Evolutionary conservation across 2,888 invertebrate genomes (phyloP), one percentile per base, ranked within the genome.

Genomic region (Drosophila sordidula): DNA sequence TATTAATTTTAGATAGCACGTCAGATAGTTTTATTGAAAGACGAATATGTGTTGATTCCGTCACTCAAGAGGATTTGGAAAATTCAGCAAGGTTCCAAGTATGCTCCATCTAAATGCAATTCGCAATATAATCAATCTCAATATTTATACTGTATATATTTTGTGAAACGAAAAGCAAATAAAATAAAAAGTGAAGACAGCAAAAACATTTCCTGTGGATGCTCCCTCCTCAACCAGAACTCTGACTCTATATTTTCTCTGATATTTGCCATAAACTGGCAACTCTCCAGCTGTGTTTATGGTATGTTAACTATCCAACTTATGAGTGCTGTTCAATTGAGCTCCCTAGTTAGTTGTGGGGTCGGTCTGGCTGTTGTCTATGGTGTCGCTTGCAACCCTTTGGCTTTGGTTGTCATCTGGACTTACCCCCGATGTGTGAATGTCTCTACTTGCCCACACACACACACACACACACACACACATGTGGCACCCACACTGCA

Each of bases 401-500:
- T 75, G 47, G 78, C 78, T 73, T 54, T 72, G 75, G 49, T 77
- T 77, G 73, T 77, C 75, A 77, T 68, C 73, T 68, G 56, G 49
- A 59, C 73, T 75, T 77, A 77, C 68, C 78, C 68, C 44, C 61
- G 39, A 69, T 56, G 59, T 57, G 39, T 67, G 56, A 61, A 55
- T 66, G 38, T 71, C 38, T 72, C 67, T 63, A 22, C 44, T 45
- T 32, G 34, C 56, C 57, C 71, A 38, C 64, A 45, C 57, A 26
- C 49, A 36, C 44, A 12, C 55, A 16, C 26, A 44, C 38, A 39
- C 42, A 41, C 46, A 6, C 38, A 38, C 49, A 42, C 14, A 45
- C n/a, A 47, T 18, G 42, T 38, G 55, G 39, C 46, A 47, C 80
- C 45, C 80, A 80, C 65, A 59, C 80, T 69, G 42, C 74, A 55